phyloP scores from a whole-genome alignment of 2,888 invertebrate genomes.

The Diarsia mendica region DNA sequence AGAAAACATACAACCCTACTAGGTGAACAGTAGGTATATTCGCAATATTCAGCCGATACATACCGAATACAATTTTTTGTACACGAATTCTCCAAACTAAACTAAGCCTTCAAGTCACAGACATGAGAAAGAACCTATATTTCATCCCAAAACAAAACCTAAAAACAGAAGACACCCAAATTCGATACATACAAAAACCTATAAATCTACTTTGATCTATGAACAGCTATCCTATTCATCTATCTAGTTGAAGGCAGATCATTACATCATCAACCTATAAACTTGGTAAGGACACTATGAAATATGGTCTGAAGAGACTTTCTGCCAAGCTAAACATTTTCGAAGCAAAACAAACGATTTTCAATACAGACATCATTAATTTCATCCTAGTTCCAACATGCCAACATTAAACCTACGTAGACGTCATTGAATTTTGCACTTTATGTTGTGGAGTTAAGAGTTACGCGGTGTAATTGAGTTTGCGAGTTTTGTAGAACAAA shows the following conservation, averaged over 20 bases:
- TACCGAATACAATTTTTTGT: not conserved
- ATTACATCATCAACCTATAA: conserved; percentile 59
- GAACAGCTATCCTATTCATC: conserved; percentile 34
- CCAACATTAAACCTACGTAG: conserved; percentile 62
- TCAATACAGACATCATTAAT: conserved; percentile 84
- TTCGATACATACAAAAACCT: not conserved
- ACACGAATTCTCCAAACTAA: not conserved
- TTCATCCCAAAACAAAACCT: not conserved
- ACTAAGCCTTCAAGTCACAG: not conserved
- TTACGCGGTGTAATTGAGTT: conserved; percentile 51
- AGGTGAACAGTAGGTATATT: not conserved
- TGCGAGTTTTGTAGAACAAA: conserved; percentile 75
- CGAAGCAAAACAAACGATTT: conserved; percentile 83
- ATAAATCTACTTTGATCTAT: conserved; percentile 21
- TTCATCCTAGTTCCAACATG: conserved; percentile 76
- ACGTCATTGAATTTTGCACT: conserved; percentile 61
- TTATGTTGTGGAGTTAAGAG: conserved; percentile 65
- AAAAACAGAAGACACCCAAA: not conserved
- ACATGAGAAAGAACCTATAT: not conserved
- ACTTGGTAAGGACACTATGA: conserved; percentile 67
- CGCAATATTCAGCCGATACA: not conserved
- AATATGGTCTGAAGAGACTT: conserved; percentile 71
- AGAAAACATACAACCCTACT: not conserved
- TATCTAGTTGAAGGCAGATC: conserved; percentile 57
- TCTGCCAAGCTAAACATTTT: conserved; percentile 74